A percentile compares a stretch with the other conserved stretches of the same genome.
Evolutionary conservation across 2,888 invertebrate species (phyloP).

Genomic region (Stramonita haemastoma): DNA sequence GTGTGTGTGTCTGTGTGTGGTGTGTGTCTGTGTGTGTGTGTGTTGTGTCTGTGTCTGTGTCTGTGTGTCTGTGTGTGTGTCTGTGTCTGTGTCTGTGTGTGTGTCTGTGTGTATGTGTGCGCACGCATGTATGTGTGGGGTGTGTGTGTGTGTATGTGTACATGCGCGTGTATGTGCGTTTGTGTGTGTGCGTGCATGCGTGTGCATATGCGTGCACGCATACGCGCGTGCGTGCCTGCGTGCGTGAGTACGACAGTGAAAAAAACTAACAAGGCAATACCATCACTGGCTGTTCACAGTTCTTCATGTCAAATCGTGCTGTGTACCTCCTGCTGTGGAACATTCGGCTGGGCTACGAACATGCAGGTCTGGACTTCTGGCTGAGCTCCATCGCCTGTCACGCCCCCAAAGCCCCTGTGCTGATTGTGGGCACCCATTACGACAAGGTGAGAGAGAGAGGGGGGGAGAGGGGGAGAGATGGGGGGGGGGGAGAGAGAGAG

Average conservation of each 20-base stretch:
- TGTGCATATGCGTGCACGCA: too few species aligned
- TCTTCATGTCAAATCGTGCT: slow-evolving; percentile 76
- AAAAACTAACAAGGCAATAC: too few species aligned
- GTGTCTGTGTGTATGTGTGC: neutral
- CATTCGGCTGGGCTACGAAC: slow-evolving; percentile 76
- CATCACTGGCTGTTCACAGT: slow-evolving; percentile 58
- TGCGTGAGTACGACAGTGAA: too few species aligned
- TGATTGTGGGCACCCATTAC: slow-evolving; percentile 76
- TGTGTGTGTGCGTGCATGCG: too few species aligned
- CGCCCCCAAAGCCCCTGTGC: slow-evolving; percentile 76
- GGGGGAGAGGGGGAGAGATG: neutral
- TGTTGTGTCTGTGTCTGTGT: slow-evolving; percentile 9
- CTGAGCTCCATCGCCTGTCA: slow-evolving; percentile 76
- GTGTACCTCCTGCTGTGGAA: slow-evolving; percentile 77
- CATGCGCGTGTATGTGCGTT: too few species aligned
- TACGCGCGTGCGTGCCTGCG: neutral
- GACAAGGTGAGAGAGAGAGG: slow-evolving; percentile 72
- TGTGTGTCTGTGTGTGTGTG: neutral
- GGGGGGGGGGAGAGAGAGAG: neutral
- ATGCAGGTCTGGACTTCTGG: slow-evolving; percentile 78
- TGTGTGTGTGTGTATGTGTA: too few species aligned
- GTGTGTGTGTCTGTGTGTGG: neutral
- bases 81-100: neutral
- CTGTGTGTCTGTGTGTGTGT: neutral
- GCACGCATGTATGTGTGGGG: neutral